These are phyloP conservation scores for Apogon talboti DNA, from an alignment of 2,797 vertebrate genomes.

Conservation along the genomic window DNA sequence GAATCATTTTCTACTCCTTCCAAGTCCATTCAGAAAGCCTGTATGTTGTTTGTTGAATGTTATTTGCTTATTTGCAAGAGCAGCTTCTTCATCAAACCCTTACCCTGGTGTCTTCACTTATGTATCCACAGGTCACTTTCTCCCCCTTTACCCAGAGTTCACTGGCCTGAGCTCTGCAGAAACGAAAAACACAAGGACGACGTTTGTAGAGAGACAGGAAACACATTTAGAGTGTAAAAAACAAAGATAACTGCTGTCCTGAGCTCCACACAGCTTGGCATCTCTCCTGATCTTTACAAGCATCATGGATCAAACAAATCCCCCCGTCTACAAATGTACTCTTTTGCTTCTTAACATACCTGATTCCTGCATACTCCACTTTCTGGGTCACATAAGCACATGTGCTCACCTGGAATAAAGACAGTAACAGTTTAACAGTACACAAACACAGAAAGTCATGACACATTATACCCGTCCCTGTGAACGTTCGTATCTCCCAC, in stretches of 20 bases:
- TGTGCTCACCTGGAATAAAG: slow-evolving; percentile 89
- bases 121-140: slow-evolving; percentile 98
- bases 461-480: not conserved
- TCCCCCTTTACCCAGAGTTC: slow-evolving; percentile 98
- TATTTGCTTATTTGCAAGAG: not conserved
- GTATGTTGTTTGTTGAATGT: too few species aligned
- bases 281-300: not conserved
- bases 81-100: slow-evolving; percentile 54
- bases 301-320: not conserved
- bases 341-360: slow-evolving; percentile 75
- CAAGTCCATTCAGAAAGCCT: too few species aligned
- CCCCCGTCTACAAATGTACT: too few species aligned
- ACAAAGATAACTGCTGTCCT: not conserved
- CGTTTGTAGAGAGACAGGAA: not conserved
- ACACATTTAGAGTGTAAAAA: not conserved
- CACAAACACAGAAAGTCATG: not conserved
- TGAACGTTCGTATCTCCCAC: slow-evolving; percentile 67
- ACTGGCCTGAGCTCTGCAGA: slow-evolving; percentile 92
- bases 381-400: slow-evolving; percentile 98
- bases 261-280: too few species aligned
- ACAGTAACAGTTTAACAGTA: slow-evolving; percentile 1
- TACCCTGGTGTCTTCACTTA: slow-evolving; percentile 96
- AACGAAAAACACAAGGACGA: not conserved
- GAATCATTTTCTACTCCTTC: too few species aligned
- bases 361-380: slow-evolving; percentile 97